Evolutionary conservation across 2,113 vertebrate species (phyloP).

Genomic region (Coregonus clupeaformis): DNA sequence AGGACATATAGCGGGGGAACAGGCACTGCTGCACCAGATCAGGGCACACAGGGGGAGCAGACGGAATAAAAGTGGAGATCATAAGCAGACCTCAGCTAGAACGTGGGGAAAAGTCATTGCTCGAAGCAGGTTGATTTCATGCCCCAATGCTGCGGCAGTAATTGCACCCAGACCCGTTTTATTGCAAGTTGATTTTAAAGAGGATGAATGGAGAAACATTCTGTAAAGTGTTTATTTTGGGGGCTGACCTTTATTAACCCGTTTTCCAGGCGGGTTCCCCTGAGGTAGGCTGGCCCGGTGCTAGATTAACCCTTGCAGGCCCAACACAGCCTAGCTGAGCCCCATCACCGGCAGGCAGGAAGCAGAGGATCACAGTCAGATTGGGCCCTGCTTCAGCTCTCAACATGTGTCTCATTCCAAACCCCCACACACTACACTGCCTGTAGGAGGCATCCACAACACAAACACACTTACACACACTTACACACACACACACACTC

Average conservation of each 20-base stretch:
- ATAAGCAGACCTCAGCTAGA: constrained; percentile 87
- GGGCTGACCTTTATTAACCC: constrained; percentile 97
- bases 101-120: constrained; percentile 76
- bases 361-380: constrained; percentile 83
- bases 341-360: constrained; percentile 76
- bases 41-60: constrained; percentile 58
- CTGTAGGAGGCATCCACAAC: background rate
- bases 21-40: constrained; percentile 67
- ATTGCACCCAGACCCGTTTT: constrained; percentile 97
- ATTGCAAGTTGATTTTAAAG: constrained; percentile 96
- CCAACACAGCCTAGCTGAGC: constrained; percentile 78
- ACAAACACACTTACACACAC: background rate
- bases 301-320: constrained; percentile 84
- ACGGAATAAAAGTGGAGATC: constrained; percentile 46
- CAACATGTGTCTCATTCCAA: constrained; percentile 72
- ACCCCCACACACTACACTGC: constrained; percentile 8
- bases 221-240: constrained; percentile 98
- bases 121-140: constrained; percentile 92
- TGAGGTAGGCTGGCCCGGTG: constrained; percentile 77
- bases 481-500: background rate
- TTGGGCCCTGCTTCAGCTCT: constrained; percentile 75
- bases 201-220: constrained; percentile 93
- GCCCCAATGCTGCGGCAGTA: constrained; percentile 89
- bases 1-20: constrained; percentile 69
- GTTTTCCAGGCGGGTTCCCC: constrained; percentile 85